phyloP scores from a whole-genome alignment of 2,888 invertebrate species.

The Rhaphigaster nebulosa region DNA sequence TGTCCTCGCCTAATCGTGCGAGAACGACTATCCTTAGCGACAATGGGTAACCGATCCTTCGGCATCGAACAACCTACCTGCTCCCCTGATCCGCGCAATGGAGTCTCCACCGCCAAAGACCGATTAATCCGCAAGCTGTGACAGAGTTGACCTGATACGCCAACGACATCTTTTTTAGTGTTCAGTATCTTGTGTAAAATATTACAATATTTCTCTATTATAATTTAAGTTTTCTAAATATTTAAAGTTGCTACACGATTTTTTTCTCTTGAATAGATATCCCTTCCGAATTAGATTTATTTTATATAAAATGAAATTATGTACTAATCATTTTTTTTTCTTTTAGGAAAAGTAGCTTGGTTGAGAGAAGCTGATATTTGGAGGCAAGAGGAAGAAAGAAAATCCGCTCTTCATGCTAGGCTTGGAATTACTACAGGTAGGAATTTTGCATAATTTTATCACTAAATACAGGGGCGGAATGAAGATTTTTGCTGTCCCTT shows the following conservation, averaged over 20 bases:
- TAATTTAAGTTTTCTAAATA: too few species aligned
- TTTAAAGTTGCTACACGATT: too few species aligned
- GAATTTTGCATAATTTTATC: too few species aligned
- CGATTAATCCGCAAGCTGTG: background rate
- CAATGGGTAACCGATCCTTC: background rate
- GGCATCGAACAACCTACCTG: background rate
- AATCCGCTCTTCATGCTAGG: slow-evolving; percentile 64
- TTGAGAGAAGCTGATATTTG: slow-evolving; percentile 63
- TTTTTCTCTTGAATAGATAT: too few species aligned
- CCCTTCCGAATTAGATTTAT: background rate
- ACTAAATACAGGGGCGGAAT: too few species aligned
- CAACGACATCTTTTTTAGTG: background rate
- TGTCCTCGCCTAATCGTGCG: background rate
- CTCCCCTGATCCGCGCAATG: background rate
- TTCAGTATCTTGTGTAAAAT: background rate
- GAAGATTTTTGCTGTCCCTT: too few species aligned
- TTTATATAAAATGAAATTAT: background rate
- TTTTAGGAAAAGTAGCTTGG: slow-evolving; percentile 64
- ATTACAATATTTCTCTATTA: too few species aligned
- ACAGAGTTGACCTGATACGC: background rate
- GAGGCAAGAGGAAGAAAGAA: slow-evolving; percentile 64
- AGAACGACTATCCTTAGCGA: background rate
- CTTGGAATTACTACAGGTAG: slow-evolving; percentile 63
- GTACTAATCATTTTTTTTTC: slow-evolving; percentile 20
- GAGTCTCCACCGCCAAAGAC: background rate